These are phyloP conservation scores for Stictonetta naevosa DNA, from an alignment of 2,113 vertebrate species.

Conservation along the genomic window DNA sequence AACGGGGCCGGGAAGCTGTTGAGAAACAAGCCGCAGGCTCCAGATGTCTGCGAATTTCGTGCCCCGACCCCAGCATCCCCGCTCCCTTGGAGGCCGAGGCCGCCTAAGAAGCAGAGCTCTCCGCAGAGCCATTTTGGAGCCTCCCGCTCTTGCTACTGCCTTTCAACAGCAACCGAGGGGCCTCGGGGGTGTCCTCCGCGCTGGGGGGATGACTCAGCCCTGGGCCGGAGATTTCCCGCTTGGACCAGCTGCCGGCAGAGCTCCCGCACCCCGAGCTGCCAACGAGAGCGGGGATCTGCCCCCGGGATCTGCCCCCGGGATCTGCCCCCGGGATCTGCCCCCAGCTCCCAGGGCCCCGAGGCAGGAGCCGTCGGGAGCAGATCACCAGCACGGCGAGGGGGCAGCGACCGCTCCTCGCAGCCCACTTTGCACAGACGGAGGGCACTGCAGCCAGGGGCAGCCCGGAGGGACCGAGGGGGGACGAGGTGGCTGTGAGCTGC, in stretches of 20 bases:
- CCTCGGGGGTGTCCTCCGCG: background rate
- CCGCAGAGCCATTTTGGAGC: conserved; percentile 39
- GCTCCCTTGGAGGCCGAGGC: conserved; percentile 14
- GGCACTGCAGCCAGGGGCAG: background rate
- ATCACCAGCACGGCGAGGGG: background rate
- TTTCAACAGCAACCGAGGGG: conserved; percentile 14
- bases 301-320: background rate
- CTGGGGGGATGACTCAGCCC: conserved; percentile 39
- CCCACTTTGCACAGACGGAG: background rate
- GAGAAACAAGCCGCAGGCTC: conserved; percentile 67
- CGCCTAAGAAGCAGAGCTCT: conserved; percentile 45
- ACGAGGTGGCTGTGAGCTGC: background rate
- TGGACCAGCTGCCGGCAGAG: background rate
- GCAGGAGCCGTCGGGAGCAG: background rate
- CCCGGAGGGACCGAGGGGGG: background rate
- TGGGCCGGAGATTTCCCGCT: background rate
- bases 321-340: background rate
- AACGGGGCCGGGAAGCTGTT: background rate
- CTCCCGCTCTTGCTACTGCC: conserved; percentile 49
- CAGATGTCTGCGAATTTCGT: conserved; percentile 47
- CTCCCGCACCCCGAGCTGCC: background rate
- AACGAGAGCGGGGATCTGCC: background rate
- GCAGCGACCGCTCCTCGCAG: background rate
- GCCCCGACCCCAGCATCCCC: conserved; percentile 4
- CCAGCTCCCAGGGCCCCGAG: no score